Conservation (phyloP, 2,113 vertebrate genomes). For the Tauraco erythrolophus region DNA sequence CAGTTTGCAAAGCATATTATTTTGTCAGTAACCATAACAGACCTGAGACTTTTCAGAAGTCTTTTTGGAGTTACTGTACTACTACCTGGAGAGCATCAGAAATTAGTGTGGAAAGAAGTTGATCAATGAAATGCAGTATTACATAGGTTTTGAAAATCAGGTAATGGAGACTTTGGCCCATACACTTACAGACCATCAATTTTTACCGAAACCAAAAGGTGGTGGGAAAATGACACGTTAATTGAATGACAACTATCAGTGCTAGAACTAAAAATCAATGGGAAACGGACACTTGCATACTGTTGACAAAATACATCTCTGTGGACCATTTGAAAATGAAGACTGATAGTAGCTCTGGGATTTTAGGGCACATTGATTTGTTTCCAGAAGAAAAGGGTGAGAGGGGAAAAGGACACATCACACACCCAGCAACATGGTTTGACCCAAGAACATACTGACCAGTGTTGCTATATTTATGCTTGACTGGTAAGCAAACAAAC, state of each 20-base stretch:
- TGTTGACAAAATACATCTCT: neutral
- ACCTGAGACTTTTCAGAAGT: neutral
- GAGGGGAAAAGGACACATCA: neutral
- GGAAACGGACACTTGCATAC: neutral
- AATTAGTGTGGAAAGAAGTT: neutral
- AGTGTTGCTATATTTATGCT: neutral
- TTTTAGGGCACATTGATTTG: neutral
- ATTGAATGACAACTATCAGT: neutral
- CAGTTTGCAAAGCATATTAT: neutral
- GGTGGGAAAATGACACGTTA: neutral
- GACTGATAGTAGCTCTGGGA: neutral
- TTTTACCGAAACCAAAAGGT: neutral
- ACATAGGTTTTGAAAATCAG: neutral
- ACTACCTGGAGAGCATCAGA: neutral
- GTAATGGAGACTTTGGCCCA: neutral
- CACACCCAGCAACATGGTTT: neutral
- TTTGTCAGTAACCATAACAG: neutral
- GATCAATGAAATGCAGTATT: neutral
- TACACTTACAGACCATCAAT: neutral
- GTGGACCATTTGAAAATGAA: neutral
- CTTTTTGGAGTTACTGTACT: neutral
- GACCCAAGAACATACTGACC: neutral
- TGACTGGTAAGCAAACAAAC: neutral
- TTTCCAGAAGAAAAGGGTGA: too few relatives aligned
- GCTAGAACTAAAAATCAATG: neutral